phyloP scores from a whole-genome alignment of 2,888 invertebrate species.

The Andrena trimmerana region DNA sequence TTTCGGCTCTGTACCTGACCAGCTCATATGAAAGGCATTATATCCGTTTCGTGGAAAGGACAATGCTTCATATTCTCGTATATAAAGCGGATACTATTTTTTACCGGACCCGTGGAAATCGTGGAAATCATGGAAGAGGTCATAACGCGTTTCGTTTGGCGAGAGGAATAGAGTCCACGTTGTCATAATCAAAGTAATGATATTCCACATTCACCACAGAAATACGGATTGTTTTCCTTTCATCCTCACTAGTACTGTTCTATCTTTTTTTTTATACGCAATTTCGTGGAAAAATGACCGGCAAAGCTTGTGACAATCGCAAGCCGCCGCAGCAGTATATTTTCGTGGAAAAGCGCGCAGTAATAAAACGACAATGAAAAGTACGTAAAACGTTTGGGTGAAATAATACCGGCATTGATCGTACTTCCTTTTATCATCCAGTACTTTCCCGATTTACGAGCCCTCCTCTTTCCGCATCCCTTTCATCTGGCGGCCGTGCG shows the following conservation, averaged over 20 bases:
- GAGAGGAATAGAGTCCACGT: background rate
- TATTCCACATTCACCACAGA: background rate
- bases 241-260: too few species aligned
- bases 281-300: background rate
- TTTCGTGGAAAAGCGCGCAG: background rate
- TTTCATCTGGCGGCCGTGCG: background rate
- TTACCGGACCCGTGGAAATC: background rate
- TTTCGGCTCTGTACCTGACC: background rate
- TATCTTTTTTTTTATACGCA: background rate
- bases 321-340: background rate
- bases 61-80: background rate
- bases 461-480: background rate
- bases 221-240: background rate
- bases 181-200: conserved; percentile 12
- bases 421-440: background rate
- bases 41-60: background rate
- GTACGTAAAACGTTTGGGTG: background rate
- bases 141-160: background rate
- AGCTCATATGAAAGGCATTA: conserved; percentile 8
- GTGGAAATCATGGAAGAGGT: background rate
- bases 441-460: conserved; percentile 4
- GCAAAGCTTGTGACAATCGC: background rate
- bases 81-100: background rate
- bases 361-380: background rate
- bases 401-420: conserved; percentile 2